Base-by-base conservation (phyloP, 1,140 invertebrate species). In the Dinothrombium tinctorium region DNA sequence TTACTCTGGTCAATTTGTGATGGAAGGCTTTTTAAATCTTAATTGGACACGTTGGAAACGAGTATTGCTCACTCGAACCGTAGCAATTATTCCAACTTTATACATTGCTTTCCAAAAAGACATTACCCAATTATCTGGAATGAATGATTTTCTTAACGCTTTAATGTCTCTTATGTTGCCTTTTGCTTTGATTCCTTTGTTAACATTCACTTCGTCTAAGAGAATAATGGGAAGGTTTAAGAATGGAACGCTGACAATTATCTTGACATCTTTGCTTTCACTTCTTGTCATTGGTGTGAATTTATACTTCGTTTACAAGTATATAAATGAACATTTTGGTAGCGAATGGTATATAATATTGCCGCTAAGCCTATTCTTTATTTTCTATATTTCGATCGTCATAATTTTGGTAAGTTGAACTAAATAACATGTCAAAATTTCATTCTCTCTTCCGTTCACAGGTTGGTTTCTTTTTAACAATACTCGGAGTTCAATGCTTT, bases 11-110 rank as follows among this genome's bases (percentile, higher is more conserved):
- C 50, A 51, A 21, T 51, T 51, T 43, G 46, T 42, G 11, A 51
- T 51, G 50, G 50, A 51, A 45, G 49, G 49, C 9, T 61, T 61
- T 47, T 47, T 61, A 12, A 56, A 61, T 47, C 49, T 62, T n/a
- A 53, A 52, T 44, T 60, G 59, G 58, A 53, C 54, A 37, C 45
- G 55, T 43, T 62, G 59, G 59, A 55, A 60, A 48, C 42, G 59
- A 40, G 56, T 60, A 8, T 44, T 61, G 23, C 28, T 61, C 54
- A 43, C 45, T 14, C 41, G 45, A 39, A 52, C 53, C 2, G 55
- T 61, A 22, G 59, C 58, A 15, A 61, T 61, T 33, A 37, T 50
- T 20, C 59, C 59, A 6, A 61, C 59, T 6, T 45, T 61, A 7
- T 35, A 56, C 1, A 43, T 60, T 14, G 50, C 59, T 6, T 40